Evolutionary conservation across 2,113 vertebrate species (phyloP).

Genomic region (Cinclus cinclus): DNA sequence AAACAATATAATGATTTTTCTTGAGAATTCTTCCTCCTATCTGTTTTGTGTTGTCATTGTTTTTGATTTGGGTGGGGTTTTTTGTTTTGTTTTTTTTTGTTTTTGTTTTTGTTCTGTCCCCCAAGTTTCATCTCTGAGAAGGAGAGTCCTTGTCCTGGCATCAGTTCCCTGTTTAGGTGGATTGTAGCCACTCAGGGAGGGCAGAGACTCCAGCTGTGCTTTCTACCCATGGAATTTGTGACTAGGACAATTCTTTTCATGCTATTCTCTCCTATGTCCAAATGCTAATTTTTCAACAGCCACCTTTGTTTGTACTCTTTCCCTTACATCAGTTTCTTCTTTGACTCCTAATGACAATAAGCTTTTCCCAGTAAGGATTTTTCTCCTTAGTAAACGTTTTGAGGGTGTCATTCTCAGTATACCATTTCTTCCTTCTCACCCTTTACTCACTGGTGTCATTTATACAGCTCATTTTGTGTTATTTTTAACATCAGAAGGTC

Average conservation of each 20-base stretch:
- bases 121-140: not conserved
- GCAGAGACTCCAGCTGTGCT: constrained; percentile 2
- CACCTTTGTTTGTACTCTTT: not conserved
- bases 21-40: not conserved
- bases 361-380: not conserved
- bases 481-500: not conserved
- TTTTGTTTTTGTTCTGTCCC: too few species aligned
- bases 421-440: not conserved
- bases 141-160: not conserved
- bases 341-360: constrained; percentile 31
- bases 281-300: constrained; percentile 22
- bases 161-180: not conserved
- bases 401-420: not conserved
- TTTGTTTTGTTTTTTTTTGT: too few species aligned
- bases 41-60: not conserved
- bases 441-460: not conserved
- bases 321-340: constrained; percentile 14
- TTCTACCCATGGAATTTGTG: constrained; percentile 1
- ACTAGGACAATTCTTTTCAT: constrained; percentile 1
- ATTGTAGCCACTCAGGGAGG: not conserved
- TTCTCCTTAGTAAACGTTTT: constrained; percentile 10
- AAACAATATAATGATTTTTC: not conserved
- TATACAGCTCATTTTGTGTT: not conserved
- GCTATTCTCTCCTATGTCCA: not conserved
- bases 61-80: not conserved